Base-by-base conservation (phyloP, 2,888 invertebrate species). In the Tenthredo amoena region DNA sequence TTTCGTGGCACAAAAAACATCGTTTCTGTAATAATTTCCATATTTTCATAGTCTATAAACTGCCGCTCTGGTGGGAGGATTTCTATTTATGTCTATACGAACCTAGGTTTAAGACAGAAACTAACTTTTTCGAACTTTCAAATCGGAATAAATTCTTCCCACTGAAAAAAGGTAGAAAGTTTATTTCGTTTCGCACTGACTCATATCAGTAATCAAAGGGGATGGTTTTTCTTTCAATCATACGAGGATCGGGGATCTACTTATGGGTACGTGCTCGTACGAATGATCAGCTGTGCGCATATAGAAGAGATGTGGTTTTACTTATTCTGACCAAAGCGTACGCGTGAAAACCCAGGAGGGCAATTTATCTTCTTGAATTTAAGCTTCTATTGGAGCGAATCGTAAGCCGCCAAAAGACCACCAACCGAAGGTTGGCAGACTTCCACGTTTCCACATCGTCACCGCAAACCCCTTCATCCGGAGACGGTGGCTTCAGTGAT, bases 401-500 rank as follows among this genome's bases (percentile, higher is more conserved):
- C 89, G 88, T 89, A 81, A 81, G 72, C 88, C 86, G 86, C 87
- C 85, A 88, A 91, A 92, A 92, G 91, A 91, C 92, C 91, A 90
- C 89, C 91, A 89, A 90, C 90, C 90, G 86, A 74, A 88, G 89
- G 86, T 92, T 93, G 93, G 92, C 92, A 92, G 92, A 89, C 92
- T 93, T 93, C 93, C 93, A 93, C 92, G 90, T 91, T 93, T 93
- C 93, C 93, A 93, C 92, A 90, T 92, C 91, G 91, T 92, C 91
- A 92, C 92, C 92, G 91, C 92, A 91, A 92, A 92, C 91, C 92
- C 92, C 92, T 92, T 92, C 92, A 92, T 92, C 92, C 92, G 91
- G 91, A 89, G 89, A 89, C 89, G 89, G 89, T 68, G 90, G 91
- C 90, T 91, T 88, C 90, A 91, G 91, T 92, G 91, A 91, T 92